These are phyloP conservation scores for Cryptocheilus praepositus DNA, from an alignment of 2,888 invertebrate genomes.

Conservation along the genomic window DNA sequence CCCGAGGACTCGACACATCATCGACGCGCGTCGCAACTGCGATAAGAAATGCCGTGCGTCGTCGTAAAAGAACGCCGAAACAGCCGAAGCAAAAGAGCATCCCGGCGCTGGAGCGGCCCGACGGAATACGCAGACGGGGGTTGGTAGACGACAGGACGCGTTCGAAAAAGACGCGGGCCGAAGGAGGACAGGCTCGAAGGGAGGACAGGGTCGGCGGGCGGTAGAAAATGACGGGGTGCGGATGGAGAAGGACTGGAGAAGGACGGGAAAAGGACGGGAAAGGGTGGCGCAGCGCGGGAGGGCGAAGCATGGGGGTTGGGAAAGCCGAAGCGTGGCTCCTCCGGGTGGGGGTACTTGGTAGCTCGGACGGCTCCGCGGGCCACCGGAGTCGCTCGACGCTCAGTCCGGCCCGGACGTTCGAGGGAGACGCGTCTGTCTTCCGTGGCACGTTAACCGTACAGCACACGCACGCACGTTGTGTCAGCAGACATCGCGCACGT, in stretches of 20 bases:
- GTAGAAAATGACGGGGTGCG: neutral
- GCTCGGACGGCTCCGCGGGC: conserved; percentile 63
- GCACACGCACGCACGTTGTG: conserved; percentile 47
- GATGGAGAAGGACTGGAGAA: neutral
- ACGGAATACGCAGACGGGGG: conserved; percentile 5
- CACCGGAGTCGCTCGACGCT: conserved; percentile 58
- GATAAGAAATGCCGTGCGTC: too few species aligned
- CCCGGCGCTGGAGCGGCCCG: conserved; percentile 10
- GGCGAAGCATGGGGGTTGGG: conserved; percentile 45
- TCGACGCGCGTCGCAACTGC: too few species aligned
- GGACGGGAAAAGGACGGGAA: neutral
- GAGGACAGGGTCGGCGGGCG: conserved; percentile 11
- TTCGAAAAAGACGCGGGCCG: too few species aligned
- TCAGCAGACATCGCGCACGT: conserved; percentile 10
- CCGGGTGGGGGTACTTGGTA: conserved; percentile 67
- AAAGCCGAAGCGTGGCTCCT: conserved; percentile 67
- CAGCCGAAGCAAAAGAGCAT: too few species aligned
- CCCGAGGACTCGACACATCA: too few species aligned
- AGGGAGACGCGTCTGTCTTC: conserved; percentile 63
- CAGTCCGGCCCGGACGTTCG: conserved; percentile 73
- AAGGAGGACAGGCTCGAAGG: conserved; percentile 16
- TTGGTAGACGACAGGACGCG: conserved; percentile 6
- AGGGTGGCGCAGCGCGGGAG: neutral
- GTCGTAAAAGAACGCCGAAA: too few species aligned
- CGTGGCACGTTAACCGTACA: conserved; percentile 41